These are phyloP conservation scores for Heliothis subflexa DNA, from an alignment of 1,140 invertebrate species.

Conservation along the genomic window DNA sequence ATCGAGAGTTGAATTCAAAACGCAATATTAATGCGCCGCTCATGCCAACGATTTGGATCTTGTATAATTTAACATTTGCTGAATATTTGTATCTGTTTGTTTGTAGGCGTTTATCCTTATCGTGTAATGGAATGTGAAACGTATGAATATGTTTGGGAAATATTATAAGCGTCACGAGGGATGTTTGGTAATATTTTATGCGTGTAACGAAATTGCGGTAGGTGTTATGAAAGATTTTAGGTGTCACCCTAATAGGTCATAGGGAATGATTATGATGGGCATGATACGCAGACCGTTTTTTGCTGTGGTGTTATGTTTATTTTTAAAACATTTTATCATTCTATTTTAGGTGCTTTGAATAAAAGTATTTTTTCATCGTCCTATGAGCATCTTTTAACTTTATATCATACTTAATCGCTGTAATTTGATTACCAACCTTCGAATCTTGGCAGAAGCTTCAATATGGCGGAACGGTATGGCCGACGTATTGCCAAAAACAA, in stretches of 20 bases:
- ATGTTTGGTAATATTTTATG: background rate
- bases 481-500: background rate
- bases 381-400: too few relatives aligned
- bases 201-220: background rate
- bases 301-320: too few relatives aligned
- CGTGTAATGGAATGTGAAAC: conserved; percentile 41
- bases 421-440: background rate
- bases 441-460: background rate
- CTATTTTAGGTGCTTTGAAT: too few relatives aligned
- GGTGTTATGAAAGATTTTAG: background rate
- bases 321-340: too few relatives aligned
- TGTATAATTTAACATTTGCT: conserved; percentile 52
- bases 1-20: conserved; percentile 61
- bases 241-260: too few relatives aligned
- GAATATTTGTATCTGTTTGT: conserved; percentile 47
- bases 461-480: background rate
- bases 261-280: too few relatives aligned
- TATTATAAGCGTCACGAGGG: background rate
- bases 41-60: conserved; percentile 56
- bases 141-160: background rate
- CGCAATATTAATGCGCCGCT: conserved; percentile 55
- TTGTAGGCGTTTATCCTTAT: conserved; percentile 39
- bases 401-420: too few relatives aligned
- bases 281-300: too few relatives aligned
- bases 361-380: too few relatives aligned